A percentile compares a stretch with the other conserved stretches of the same genome.
Evolutionary conservation across 2,797 vertebrate species (phyloP).

Genomic region (Oryzias sinensis): DNA sequence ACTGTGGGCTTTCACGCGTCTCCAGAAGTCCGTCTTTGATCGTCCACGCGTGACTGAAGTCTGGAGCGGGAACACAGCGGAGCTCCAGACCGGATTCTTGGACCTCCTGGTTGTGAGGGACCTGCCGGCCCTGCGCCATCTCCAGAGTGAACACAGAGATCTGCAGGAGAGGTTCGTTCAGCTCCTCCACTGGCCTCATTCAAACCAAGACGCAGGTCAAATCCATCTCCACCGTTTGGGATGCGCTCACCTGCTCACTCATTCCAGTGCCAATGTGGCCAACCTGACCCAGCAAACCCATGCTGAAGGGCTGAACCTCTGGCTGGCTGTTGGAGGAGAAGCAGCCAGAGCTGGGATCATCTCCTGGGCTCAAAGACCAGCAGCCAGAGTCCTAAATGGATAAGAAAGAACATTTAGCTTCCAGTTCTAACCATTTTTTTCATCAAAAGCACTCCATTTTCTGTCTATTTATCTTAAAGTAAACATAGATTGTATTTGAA

Average conservation of each 20-base stretch:
- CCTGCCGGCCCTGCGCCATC: slow-evolving; percentile 81
- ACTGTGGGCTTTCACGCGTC: slow-evolving; percentile 51
- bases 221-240: too few relatives aligned
- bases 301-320: slow-evolving; percentile 84
- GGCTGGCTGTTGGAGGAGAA: slow-evolving; percentile 90
- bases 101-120: slow-evolving; percentile 85
- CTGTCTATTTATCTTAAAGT: too few relatives aligned
- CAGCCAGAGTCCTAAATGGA: slow-evolving; percentile 84
- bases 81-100: slow-evolving; percentile 87
- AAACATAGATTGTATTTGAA: too few relatives aligned
- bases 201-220: background rate
- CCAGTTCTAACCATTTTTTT: too few relatives aligned
- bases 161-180: slow-evolving; percentile 57
- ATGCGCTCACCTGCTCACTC: slow-evolving; percentile 89
- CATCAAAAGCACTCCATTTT: too few relatives aligned
- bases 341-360: slow-evolving; percentile 92
- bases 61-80: slow-evolving; percentile 85
- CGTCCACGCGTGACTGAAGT: slow-evolving; percentile 82
- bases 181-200: background rate
- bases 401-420: too few relatives aligned
- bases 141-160: slow-evolving; percentile 94
- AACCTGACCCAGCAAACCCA: slow-evolving; percentile 80
- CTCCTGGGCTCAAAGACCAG: slow-evolving; percentile 84
- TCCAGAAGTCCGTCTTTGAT: slow-evolving; percentile 88
- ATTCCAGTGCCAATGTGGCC: slow-evolving; percentile 76